Evolutionary conservation across 2,113 vertebrate genomes (phyloP).

Genomic region (Menura novaehollandiae): DNA sequence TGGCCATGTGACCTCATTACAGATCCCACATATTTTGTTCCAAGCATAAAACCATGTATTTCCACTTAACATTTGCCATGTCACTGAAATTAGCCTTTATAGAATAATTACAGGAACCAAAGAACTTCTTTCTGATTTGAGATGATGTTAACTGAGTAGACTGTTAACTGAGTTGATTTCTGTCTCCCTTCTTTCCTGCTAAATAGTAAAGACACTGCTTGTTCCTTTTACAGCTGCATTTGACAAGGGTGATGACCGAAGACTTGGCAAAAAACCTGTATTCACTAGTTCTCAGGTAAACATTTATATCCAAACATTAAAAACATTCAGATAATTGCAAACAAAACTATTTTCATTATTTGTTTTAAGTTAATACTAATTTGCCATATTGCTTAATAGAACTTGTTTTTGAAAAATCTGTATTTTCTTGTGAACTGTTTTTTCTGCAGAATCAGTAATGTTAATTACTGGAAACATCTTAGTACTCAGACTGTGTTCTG

Average conservation of each 20-base stretch:
- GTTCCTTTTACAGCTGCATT: constrained; percentile 81
- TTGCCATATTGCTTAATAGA: background rate
- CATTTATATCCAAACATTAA: background rate
- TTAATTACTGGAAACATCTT: background rate
- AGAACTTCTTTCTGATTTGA: background rate
- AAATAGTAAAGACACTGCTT: constrained; percentile 35
- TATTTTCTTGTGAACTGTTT: background rate
- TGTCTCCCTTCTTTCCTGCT: background rate
- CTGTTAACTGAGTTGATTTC: no score
- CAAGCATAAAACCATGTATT: background rate
- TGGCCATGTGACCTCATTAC: background rate
- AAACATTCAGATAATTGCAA: background rate
- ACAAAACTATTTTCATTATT: background rate
- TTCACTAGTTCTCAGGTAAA: constrained; percentile 93
- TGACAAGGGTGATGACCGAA: constrained; percentile 91
- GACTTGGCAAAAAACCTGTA: constrained; percentile 87
- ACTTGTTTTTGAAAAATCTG: background rate
- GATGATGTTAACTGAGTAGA: background rate
- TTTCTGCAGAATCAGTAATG: background rate
- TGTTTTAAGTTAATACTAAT: background rate
- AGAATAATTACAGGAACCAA: background rate
- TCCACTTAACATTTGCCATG: background rate
- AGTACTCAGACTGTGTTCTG: background rate
- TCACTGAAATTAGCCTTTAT: background rate
- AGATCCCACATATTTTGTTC: background rate